Percentiles rank a stretch among this genome's conserved stretches.
phyloP scores from a whole-genome alignment of 2,888 invertebrate species.

The Linnaemya tessellans region DNA sequence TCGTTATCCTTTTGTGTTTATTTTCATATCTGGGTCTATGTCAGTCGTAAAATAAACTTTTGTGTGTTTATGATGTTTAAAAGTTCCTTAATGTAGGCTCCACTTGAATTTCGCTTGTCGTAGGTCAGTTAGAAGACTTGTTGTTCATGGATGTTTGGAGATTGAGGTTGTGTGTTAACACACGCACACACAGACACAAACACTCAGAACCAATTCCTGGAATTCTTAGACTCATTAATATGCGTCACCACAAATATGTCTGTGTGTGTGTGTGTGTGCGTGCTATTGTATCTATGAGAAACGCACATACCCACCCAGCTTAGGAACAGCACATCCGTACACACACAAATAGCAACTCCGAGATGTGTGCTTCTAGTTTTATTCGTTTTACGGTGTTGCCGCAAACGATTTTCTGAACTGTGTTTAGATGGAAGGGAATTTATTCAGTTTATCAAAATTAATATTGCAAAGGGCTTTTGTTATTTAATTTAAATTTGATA shows the following conservation, averaged over 20 bases:
- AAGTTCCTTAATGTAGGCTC: conserved; percentile 42
- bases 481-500: no score
- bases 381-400: no score
- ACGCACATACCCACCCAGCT: neutral
- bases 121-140: conserved; percentile 54
- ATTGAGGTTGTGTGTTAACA: neutral
- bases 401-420: no score
- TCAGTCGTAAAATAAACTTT: neutral
- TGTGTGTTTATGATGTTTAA: conserved; percentile 7
- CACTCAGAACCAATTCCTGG: no score
- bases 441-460: no score
- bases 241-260: conserved; percentile 49
- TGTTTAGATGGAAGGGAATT: no score
- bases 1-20: conserved; percentile 44
- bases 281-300: neutral
- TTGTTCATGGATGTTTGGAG: neutral
- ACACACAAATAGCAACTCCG: no score
- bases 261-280: no score
- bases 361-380: no score
- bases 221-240: conserved; percentile 30
- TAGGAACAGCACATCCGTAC: no score
- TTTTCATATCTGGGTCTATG: neutral
- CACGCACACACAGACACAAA: no score
- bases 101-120: conserved; percentile 47
- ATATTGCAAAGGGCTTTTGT: no score